These are phyloP conservation scores for Scaptomyza montana DNA, from an alignment of 1,140 invertebrate species.

Conservation along the genomic window DNA sequence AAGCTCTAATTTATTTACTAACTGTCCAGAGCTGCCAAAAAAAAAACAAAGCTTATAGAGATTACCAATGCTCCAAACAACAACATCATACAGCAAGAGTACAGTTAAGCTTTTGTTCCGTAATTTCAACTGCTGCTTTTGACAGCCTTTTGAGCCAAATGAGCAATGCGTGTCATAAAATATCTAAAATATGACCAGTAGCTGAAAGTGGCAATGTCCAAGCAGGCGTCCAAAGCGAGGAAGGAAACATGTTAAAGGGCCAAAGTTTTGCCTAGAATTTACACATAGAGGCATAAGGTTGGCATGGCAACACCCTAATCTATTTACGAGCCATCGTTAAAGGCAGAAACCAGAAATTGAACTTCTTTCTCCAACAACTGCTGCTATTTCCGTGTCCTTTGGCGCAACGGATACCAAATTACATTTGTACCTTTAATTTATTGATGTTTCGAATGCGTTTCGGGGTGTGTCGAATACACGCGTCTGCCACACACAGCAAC, in stretches of 20 bases:
- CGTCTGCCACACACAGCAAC: slow-evolving; percentile 19
- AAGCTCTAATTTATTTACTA: too few species aligned
- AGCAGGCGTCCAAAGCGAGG: not conserved
- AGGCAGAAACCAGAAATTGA: slow-evolving; percentile 23
- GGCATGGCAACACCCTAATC: slow-evolving; percentile 73
- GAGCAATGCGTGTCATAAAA: slow-evolving; percentile 66
- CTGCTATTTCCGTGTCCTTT: slow-evolving; percentile 20
- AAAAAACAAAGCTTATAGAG: slow-evolving; percentile 22
- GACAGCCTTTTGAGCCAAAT: slow-evolving; percentile 27
- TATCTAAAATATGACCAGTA: slow-evolving; percentile 63
- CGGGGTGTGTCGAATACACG: slow-evolving; percentile 50
- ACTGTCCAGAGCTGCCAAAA: too few species aligned
- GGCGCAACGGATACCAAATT: slow-evolving; percentile 65
- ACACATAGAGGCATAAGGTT: slow-evolving; percentile 25
- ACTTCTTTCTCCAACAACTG: slow-evolving; percentile 28
- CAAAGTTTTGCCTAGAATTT: slow-evolving; percentile 36
- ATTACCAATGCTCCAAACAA: too few species aligned
- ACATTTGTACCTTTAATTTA: slow-evolving; percentile 81
- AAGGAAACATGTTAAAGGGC: slow-evolving; percentile 22
- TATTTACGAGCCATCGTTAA: slow-evolving; percentile 54
- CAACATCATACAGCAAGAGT: slow-evolving; percentile 11
- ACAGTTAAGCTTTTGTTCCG: not conserved
- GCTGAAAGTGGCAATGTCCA: slow-evolving; percentile 30
- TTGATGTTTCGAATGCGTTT: slow-evolving; percentile 73
- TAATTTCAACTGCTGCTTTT: not conserved